Evolutionary conservation across 2,797 vertebrate genomes (phyloP).

Genomic region (Gallinago solitaria): DNA sequence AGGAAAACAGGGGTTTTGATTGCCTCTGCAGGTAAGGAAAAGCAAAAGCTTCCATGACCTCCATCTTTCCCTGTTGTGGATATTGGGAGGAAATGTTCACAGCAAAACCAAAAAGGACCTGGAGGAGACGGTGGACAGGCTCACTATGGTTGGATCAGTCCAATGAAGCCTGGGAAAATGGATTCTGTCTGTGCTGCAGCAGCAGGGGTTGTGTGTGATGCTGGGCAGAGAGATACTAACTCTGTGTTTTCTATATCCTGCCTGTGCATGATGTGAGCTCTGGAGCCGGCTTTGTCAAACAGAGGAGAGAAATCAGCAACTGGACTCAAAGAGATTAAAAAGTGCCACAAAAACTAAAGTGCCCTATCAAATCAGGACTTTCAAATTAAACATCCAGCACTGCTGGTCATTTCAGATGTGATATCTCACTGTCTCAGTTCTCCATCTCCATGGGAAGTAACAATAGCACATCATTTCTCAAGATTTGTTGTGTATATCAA

Average conservation of each 20-base stretch:
- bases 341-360: not conserved
- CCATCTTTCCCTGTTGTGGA: not conserved
- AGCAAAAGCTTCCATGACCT: not conserved
- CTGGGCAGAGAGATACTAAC: not conserved
- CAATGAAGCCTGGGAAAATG: not conserved
- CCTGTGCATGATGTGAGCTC: not conserved
- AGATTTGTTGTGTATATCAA: not conserved
- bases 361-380: not conserved
- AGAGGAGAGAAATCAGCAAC: not conserved
- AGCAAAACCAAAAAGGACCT: not conserved
- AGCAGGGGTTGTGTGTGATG: not conserved
- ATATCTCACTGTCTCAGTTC: not conserved
- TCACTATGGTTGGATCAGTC: not conserved
- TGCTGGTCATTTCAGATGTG: not conserved
- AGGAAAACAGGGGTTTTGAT: not conserved
- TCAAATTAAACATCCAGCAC: not conserved
- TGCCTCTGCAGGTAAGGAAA: not conserved
- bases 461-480: not conserved
- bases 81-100: not conserved
- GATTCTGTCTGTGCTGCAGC: not conserved
- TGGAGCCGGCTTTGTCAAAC: not conserved
- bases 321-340: not conserved
- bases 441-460: not conserved
- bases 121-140: fast-evolving
- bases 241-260: not conserved